These are phyloP conservation scores for Ascaphus truei DNA, from an alignment of 2,113 vertebrate species.

Conservation along the genomic window DNA sequence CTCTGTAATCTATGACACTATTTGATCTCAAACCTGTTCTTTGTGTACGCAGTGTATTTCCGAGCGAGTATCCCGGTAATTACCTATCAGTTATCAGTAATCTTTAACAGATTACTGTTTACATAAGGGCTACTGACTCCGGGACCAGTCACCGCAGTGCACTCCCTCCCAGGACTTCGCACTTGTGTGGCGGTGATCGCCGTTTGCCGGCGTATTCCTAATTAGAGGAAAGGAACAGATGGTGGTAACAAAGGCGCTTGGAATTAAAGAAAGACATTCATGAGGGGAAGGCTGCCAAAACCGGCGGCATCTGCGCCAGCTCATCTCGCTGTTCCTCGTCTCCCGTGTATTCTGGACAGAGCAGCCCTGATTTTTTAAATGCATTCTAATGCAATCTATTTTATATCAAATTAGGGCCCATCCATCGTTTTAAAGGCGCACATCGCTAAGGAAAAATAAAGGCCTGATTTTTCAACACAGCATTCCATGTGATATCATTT, in stretches of 20 bases:
- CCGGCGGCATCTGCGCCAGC: conserved; percentile 32
- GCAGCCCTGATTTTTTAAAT: not conserved
- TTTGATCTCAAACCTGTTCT: not conserved
- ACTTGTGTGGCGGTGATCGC: conserved; percentile 66
- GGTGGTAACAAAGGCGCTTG: conserved; percentile 39
- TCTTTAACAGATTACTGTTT: conserved; percentile 36
- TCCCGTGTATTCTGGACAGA: conserved; percentile 25
- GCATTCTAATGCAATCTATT: conserved; percentile 27
- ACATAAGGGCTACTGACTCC: conserved; percentile 27
- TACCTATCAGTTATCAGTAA: conserved; percentile 35
- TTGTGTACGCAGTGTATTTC: conserved; percentile 7
- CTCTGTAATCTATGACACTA: not conserved
- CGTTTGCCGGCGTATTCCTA: conserved; percentile 69
- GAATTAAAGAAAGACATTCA: conserved; percentile 37
- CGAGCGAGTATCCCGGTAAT: no score
- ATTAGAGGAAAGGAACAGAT: conserved; percentile 68
- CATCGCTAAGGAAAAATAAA: no score
- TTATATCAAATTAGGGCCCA: conserved; percentile 24
- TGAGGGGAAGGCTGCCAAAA: conserved; percentile 34
- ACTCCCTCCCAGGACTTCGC: conserved; percentile 47
- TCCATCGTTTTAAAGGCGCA: conserved; percentile 9
- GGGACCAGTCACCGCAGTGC: conserved; percentile 20
- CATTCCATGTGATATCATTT: no score
- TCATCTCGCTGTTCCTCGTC: conserved; percentile 26
- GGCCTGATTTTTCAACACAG: no score